Conservation (phyloP, 2,888 invertebrate species). For the Balanococcus diminutus region DNA sequence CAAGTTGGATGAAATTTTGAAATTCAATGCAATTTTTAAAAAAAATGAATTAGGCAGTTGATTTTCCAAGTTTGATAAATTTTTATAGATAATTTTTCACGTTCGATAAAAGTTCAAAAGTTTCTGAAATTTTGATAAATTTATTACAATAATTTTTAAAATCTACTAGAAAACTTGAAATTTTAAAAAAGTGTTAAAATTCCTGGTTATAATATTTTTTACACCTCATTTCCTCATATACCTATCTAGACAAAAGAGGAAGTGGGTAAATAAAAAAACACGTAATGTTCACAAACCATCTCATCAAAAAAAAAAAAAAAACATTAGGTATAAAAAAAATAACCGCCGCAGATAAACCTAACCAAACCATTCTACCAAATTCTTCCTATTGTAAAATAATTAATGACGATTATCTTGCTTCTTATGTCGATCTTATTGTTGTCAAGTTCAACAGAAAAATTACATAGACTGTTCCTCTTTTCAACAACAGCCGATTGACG, state of each 20-base stretch:
- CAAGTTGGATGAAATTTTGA: no score
- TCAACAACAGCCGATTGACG: conserved; percentile 48
- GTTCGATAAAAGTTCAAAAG: no score
- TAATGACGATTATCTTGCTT: conserved; percentile 17
- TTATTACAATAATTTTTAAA: no score
- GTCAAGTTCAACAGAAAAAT: conserved; percentile 48
- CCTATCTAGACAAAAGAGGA: background rate
- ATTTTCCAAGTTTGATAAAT: no score
- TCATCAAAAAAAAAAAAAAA: background rate
- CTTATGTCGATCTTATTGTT: conserved; percentile 38
- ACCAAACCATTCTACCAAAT: background rate
- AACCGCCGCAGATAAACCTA: background rate
- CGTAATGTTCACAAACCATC: background rate
- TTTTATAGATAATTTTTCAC: no score
- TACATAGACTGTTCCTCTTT: conserved; percentile 40
- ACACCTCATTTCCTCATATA: no score
- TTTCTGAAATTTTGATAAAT: no score
- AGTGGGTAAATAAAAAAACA: background rate
- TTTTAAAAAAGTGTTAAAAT: no score
- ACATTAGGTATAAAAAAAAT: background rate
- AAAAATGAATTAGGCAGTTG: no score
- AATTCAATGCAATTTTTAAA: no score
- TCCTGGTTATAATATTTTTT: no score
- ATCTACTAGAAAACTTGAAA: no score
- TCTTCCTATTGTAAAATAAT: conserved; percentile 43